Evolutionary conservation across 2,113 vertebrate species (phyloP).

Genomic region (Cebus imitator): DNA sequence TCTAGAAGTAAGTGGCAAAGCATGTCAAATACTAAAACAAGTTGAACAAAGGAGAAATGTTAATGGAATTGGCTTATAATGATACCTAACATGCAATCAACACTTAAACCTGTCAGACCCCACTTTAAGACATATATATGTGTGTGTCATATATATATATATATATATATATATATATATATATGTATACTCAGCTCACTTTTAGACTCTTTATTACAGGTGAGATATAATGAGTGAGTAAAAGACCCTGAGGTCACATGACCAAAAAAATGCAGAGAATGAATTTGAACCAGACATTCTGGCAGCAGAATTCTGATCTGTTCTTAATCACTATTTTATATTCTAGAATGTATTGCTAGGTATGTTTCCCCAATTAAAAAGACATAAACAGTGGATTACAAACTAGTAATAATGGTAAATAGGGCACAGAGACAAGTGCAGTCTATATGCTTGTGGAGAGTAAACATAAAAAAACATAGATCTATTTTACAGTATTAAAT

Average conservation of each 20-base stretch:
- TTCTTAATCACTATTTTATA: background rate
- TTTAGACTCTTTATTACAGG: background rate
- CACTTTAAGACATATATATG: background rate
- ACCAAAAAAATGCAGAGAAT: background rate
- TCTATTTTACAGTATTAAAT: background rate
- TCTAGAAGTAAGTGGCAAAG: background rate
- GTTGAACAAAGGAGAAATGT: background rate
- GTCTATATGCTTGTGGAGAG: background rate
- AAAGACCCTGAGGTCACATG: background rate
- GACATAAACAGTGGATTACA: background rate
- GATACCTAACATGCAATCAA: background rate
- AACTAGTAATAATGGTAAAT: constrained; percentile 1
- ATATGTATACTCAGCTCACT: background rate
- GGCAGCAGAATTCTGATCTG: background rate
- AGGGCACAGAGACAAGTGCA: background rate
- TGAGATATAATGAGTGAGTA: background rate
- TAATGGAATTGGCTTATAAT: background rate
- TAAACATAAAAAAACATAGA: background rate
- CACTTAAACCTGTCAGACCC: background rate
- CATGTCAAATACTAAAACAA: background rate
- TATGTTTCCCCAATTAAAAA: background rate
- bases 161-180: no score
- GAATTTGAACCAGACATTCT: background rate
- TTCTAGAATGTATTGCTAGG: background rate
- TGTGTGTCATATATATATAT: no score